Evolutionary conservation across 1,140 invertebrate genomes (phyloP), one percentile per base, ranked within the genome.

Genomic region (Chlorops oryzae): DNA sequence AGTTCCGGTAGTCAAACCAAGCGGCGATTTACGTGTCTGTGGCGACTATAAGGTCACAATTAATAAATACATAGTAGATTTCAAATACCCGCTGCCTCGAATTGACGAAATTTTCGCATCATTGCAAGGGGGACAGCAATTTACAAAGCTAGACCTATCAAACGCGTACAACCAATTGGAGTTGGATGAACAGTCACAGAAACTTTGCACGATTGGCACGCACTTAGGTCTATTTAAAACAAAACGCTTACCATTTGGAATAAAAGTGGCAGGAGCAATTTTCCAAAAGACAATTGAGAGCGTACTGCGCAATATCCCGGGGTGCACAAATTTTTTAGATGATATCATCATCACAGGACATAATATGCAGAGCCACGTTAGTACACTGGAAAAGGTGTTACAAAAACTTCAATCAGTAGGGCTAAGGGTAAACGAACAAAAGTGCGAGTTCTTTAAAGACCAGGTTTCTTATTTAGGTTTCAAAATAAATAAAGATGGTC

Each of bases 1-100:
- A n/a, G 63, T 74, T 2, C 57, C 61, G 6, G 60, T 71, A 0
- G 52, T 52, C 15, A 74, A 75, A 49, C 51, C 62, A 5, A 61
- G 77, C 55, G 72, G 70, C 12, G 57, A 62, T 32, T 56, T 71
- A 32, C 50, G 76, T 24, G 65, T 79, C 23, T 76, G 74, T 56
- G 68, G 60, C 2, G 76, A 79, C 59, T 78, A 73, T 57, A 72
- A 38, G 18, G 42, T 45, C 34, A 74, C 72, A 5, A 44, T 77
- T 9, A 74, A 75, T 51, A 63, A 56, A 43, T 54, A 52, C 17
- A 38, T 74, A 32, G 53, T 62, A 35, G 59, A 70, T 15, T 59
- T 70, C 32, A 59, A 23, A 59, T 62, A 67, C 50, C 72, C 70
- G 1, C 47, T 75, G 24, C 72, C 73, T 0, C 47, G 56, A 23